Percentiles rank a stretch among this genome's conserved stretches.
Evolutionary conservation across 1,140 invertebrate species (phyloP).

Genomic region (Sycophaga agraensis): DNA sequence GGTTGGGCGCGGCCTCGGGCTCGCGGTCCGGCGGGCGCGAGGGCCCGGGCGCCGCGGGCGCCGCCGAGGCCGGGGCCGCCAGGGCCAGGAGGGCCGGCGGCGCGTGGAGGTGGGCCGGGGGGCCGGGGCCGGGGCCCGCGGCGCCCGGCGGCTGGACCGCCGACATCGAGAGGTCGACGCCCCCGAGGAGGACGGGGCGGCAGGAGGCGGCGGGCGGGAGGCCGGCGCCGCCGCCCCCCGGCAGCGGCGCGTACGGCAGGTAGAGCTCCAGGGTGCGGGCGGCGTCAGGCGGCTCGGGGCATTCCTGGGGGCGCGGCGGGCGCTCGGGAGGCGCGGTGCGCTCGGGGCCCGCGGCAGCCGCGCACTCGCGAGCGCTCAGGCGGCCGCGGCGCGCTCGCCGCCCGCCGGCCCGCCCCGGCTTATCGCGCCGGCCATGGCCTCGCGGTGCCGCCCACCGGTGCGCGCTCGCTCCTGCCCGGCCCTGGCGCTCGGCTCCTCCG

Average conservation of each 20-base stretch:
- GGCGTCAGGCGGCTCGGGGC: neutral
- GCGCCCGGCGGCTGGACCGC: too few relatives aligned
- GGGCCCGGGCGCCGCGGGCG: conserved; percentile 42
- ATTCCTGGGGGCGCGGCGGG: neutral
- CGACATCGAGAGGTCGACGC: conserved; percentile 56
- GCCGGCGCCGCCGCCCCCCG: conserved; percentile 46
- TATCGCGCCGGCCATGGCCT: too few relatives aligned
- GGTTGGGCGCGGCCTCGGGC: conserved; percentile 62
- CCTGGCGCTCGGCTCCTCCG: too few relatives aligned
- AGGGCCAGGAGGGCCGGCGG: neutral
- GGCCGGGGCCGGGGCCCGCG: conserved; percentile 34
- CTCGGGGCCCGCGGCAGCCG: too few relatives aligned
- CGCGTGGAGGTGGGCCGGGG: too few relatives aligned
- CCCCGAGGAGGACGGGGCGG: conserved; percentile 46
- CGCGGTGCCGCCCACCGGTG: too few relatives aligned
- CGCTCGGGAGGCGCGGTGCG: neutral
- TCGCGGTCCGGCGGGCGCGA: conserved; percentile 43
- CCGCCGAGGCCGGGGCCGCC: neutral
- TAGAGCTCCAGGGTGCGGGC: conserved; percentile 53
- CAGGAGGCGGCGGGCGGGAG: conserved; percentile 38
- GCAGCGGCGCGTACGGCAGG: conserved; percentile 56
- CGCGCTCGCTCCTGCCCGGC: too few relatives aligned
- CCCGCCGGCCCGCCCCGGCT: too few relatives aligned
- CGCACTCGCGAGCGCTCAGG: too few relatives aligned
- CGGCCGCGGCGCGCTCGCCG: too few relatives aligned